These are phyloP conservation scores for Plebejus melissa DNA, from an alignment of 2,888 invertebrate genomes.

Conservation along the genomic window DNA sequence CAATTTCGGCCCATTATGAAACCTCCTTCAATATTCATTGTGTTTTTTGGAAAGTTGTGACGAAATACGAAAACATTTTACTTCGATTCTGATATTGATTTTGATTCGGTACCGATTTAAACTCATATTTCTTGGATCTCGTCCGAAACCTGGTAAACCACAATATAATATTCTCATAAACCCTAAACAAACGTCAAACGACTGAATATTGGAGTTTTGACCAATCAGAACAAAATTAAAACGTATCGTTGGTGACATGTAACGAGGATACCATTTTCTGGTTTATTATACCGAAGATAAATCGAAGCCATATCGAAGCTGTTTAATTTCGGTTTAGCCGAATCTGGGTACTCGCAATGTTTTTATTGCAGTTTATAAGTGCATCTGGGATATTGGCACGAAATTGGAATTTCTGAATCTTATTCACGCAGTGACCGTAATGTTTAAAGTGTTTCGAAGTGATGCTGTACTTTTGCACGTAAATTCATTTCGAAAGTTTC, in stretches of 20 bases:
- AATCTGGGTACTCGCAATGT: background rate
- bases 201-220: too few relatives aligned
- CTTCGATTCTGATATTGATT: too few relatives aligned
- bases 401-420: background rate
- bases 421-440: background rate
- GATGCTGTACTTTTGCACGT: background rate
- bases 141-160: too few relatives aligned
- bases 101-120: too few relatives aligned
- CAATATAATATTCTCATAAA: too few relatives aligned
- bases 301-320: background rate
- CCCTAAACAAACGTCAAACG: too few relatives aligned
- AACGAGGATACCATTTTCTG: too few relatives aligned
- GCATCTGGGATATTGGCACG: background rate
- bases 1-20: constrained; percentile 37
- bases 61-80: background rate
- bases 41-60: background rate
- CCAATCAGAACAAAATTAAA: too few relatives aligned
- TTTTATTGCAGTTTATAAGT: background rate
- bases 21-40: background rate
- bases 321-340: background rate
- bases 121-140: too few relatives aligned
- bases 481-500: background rate
- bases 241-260: too few relatives aligned
- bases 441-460: background rate
- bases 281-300: background rate